Evolutionary conservation across 2,888 invertebrate species (phyloP).

Genomic region (Congeria kusceri): DNA sequence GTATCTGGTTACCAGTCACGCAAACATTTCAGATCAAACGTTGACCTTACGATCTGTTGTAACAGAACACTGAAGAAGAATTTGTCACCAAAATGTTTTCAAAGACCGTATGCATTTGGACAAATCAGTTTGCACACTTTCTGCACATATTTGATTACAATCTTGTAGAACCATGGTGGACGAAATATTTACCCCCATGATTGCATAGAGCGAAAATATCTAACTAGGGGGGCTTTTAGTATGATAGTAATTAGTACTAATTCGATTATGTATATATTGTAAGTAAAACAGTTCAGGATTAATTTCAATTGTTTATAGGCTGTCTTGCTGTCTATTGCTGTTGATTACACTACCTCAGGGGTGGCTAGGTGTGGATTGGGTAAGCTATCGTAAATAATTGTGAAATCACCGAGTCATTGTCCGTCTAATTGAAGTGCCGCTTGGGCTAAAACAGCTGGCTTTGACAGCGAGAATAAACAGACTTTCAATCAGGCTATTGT

Average conservation of each 20-base stretch:
- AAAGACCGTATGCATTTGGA: not conserved
- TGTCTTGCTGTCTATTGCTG: not conserved
- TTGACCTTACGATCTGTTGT: not conserved
- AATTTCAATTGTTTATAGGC: conserved; percentile 5
- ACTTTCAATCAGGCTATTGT: not conserved
- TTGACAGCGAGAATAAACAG: not conserved
- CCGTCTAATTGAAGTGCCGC: not conserved
- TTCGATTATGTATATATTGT: not conserved
- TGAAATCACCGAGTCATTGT: not conserved
- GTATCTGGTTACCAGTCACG: not conserved
- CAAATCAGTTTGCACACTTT: conserved; percentile 3
- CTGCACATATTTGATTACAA: conserved; percentile 1
- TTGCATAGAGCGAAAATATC: not conserved
- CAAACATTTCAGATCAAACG: not conserved
- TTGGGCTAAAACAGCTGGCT: not conserved
- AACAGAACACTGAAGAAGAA: too few species aligned
- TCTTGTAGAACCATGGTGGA: not conserved
- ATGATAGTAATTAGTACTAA: not conserved
- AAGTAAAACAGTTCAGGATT: not conserved
- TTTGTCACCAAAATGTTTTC: too few species aligned
- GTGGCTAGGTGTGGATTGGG: not conserved
- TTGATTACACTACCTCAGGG: conserved; percentile 1
- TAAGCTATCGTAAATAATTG: not conserved
- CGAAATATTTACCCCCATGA: conserved; percentile 3
- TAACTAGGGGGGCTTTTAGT: not conserved